Conservation (phyloP, 2,113 vertebrate genomes). For the Chrysemys picta region DNA sequence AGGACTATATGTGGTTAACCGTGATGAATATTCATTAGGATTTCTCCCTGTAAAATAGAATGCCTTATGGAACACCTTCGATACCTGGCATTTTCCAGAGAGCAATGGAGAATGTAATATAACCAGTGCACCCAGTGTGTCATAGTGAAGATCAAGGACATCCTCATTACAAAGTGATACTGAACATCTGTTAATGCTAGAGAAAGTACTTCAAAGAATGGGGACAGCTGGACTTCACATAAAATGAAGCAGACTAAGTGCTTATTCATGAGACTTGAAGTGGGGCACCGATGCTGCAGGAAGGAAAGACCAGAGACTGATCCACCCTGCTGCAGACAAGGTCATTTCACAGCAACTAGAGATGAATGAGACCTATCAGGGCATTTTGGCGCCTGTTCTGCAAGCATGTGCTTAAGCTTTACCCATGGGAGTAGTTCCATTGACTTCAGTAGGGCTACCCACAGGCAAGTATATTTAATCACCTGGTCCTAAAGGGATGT, state of each 20-base stretch:
- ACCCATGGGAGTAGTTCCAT: neutral
- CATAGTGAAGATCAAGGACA: slow-evolving; percentile 68
- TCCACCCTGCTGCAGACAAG: neutral
- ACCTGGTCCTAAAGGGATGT: accelerated
- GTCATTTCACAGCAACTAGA: neutral
- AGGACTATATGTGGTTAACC: neutral
- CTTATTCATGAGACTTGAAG: slow-evolving; percentile 10
- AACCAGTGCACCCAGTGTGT: slow-evolving; percentile 8
- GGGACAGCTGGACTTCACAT: slow-evolving; percentile 68
- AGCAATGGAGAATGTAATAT: neutral
- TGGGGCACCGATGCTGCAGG: accelerated
- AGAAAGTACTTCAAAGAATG: slow-evolving; percentile 64
- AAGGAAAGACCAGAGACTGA: neutral
- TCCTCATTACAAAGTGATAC: slow-evolving; percentile 57
- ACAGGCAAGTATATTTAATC: accelerated
- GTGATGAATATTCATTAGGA: neutral
- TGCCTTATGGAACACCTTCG: neutral
- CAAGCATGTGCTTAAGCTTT: neutral
- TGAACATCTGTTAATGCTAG: slow-evolving; percentile 71
- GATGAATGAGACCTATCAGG: neutral
- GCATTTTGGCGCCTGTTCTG: neutral
- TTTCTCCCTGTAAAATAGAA: neutral
- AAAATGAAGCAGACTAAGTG: slow-evolving; percentile 3
- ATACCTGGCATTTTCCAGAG: neutral
- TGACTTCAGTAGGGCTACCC: neutral